Percentiles rank a stretch among this genome's conserved stretches.
These are phyloP conservation scores for Chlorops oryzae DNA, from an alignment of 1,140 invertebrate genomes.

Conservation along the genomic window DNA sequence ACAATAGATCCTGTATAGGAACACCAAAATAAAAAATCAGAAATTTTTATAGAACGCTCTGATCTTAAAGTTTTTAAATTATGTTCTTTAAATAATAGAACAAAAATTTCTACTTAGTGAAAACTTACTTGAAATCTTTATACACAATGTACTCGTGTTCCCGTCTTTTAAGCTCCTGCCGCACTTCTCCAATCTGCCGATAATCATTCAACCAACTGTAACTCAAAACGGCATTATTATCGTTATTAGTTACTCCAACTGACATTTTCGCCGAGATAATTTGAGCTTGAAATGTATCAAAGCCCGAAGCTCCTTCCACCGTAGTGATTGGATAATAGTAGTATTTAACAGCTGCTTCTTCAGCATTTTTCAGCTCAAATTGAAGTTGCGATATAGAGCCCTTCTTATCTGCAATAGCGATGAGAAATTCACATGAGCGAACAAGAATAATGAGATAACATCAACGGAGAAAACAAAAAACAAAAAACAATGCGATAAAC, in stretches of 20 bases:
- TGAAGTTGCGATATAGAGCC: constrained; percentile 32
- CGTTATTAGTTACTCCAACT: constrained; percentile 17
- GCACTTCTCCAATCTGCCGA: constrained; percentile 38
- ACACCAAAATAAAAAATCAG: background rate
- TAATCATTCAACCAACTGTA: constrained; percentile 41
- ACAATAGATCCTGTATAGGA: constrained; percentile 35
- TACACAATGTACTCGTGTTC: constrained; percentile 43
- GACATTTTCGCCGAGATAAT: constrained; percentile 28
- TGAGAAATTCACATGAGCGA: constrained; percentile 8
- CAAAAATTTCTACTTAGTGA: background rate
- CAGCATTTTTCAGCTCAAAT: constrained; percentile 27
- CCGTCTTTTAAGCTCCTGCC: constrained; percentile 42
- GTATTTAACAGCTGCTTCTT: constrained; percentile 30
- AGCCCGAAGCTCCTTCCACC: constrained; percentile 17
- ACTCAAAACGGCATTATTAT: constrained; percentile 25
- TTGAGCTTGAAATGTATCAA: constrained; percentile 29
- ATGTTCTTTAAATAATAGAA: background rate
- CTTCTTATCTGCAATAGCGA: constrained; percentile 22
- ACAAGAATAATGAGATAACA: background rate
- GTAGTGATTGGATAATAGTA: constrained; percentile 35
- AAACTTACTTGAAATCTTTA: constrained; percentile 32
- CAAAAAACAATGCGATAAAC: background rate
- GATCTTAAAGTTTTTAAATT: background rate
- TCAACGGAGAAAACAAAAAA: background rate
- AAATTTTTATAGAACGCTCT: no score